Conservation (phyloP, 2,113 vertebrate species). For the Scytalopus superciliaris region DNA sequence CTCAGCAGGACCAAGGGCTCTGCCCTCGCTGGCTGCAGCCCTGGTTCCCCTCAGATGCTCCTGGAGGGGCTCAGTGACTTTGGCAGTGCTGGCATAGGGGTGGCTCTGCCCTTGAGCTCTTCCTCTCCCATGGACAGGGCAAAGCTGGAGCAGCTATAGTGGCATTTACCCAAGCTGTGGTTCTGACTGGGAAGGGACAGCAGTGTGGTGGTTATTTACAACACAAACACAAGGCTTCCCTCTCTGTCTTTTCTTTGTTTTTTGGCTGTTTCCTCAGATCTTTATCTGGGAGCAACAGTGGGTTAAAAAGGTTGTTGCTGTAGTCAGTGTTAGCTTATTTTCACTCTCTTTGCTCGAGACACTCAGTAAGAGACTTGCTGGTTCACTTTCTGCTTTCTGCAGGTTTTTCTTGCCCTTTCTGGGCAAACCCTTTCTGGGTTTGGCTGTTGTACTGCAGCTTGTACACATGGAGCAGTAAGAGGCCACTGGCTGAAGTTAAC, state of each 20-base stretch:
- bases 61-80: not conserved
- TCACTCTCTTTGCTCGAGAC: not conserved
- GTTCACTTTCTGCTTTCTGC: not conserved
- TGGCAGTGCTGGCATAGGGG: fast-evolving
- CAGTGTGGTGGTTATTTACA: not conserved
- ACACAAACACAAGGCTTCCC: not conserved
- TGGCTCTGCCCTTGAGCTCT: fast-evolving
- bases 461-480: fast-evolving
- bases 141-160: fast-evolving
- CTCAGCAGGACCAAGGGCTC: not conserved
- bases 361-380: not conserved
- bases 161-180: not conserved
- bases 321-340: not conserved
- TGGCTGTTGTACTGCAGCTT: not conserved
- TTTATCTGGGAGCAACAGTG: not conserved
- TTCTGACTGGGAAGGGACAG: not conserved
- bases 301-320: not conserved
- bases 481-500: not conserved
- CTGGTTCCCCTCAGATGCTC: not conserved
- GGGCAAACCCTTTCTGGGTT: not conserved
- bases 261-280: not conserved
- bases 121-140: not conserved
- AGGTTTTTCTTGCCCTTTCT: not conserved
- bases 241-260: not conserved
- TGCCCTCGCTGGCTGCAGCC: not conserved